Evolutionary conservation across 2,888 invertebrate species (phyloP), one percentile per base, ranked within the genome.

Genomic region (Limnephilus marmoratus): DNA sequence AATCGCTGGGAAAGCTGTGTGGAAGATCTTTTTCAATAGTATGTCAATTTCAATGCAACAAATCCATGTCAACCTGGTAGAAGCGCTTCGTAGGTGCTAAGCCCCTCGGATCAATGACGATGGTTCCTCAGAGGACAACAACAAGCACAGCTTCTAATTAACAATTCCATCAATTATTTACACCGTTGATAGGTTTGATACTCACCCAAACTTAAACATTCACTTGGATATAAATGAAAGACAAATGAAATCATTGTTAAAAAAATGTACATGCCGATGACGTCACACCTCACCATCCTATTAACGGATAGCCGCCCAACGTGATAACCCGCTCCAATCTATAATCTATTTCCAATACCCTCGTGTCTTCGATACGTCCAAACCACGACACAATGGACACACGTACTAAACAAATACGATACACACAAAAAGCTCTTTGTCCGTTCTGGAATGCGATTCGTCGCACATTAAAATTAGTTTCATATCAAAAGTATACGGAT

Each of bases 401-500:
- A 68, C 85, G 85, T 18, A n/a, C 85, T 37, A 37, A 85, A 85
- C 85, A 85, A 85, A 85, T 85, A 85, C 41, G 85, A 85, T 41
- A 85, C 85, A 41, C 24, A 37, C 34, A 85, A 85, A 85, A 85
- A 41, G 85, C 85, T n/a, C 85, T 37, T 86, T 86, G 86, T 86
- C 49, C 24, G 45, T n/a, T 86, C 18, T 86, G n/a, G 24, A 68
- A 85, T 34, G 45, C 53, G 80, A 37, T 89, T 89, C 88, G 81
- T 89, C 41, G 41, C 88, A 80, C 87, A 49, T 87, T 49, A 53
- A 87, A 87, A 87, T 87, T 87, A 53, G 87, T 87, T 87, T 87
- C 49, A 87, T 87, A 29, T 87, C 24, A 83, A 83, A 83, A 83
- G 34, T 37, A 34, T 41, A 83, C 13, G 83, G 83, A 41, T 83